These are phyloP conservation scores for Embiotoca jacksoni DNA, from an alignment of 2,113 vertebrate genomes.

Conservation along the genomic window DNA sequence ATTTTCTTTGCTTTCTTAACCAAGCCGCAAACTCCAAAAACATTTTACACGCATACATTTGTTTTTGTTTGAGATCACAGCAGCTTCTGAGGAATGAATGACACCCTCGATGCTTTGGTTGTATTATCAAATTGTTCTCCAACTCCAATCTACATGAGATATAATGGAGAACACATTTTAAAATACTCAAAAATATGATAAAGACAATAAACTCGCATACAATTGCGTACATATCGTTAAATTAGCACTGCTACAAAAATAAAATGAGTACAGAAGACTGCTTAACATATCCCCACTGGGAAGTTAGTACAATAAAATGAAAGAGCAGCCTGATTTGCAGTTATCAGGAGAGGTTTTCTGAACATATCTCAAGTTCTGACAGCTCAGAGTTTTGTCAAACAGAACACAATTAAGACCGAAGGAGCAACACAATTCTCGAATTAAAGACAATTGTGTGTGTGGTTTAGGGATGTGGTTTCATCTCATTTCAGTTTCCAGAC, in stretches of 20 bases:
- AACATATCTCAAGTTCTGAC: background rate
- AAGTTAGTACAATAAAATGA: constrained; percentile 4
- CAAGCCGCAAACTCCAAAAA: too few relatives aligned
- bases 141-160: too few relatives aligned
- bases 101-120: too few relatives aligned
- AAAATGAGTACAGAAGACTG: background rate
- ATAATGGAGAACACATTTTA: constrained; percentile 4
- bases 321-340: background rate
- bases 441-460: background rate
- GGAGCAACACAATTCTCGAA: background rate
- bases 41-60: too few relatives aligned
- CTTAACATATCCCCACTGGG: background rate
- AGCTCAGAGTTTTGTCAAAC: constrained; percentile 10
- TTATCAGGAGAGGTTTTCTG: background rate
- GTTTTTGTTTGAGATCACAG: too few relatives aligned
- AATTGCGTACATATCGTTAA: background rate
- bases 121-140: too few relatives aligned
- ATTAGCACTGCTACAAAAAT: constrained; percentile 1
- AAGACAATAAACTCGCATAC: background rate
- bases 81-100: too few relatives aligned
- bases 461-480: background rate
- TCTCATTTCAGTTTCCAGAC: constrained; percentile 6
- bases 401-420: background rate
- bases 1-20: background rate
- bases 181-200: background rate